These are phyloP conservation scores for Pogonomyrmex californicus DNA, from an alignment of 1,140 invertebrate species.

Conservation along the genomic window DNA sequence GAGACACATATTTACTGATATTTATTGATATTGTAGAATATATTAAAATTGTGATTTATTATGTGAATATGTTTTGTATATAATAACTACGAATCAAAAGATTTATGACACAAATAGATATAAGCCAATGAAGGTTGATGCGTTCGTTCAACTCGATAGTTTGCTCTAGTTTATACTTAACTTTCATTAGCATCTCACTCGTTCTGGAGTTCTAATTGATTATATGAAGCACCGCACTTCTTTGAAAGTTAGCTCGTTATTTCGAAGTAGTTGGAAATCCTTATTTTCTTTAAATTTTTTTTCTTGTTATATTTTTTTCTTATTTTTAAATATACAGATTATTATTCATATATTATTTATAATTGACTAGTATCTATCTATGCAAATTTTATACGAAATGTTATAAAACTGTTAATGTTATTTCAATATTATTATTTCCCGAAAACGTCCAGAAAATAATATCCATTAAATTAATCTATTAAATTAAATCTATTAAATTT, in stretches of 20 bases:
- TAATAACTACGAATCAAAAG: not conserved
- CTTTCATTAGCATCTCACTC: conserved; percentile 82
- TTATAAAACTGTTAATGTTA: conserved; percentile 1
- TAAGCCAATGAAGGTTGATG: conserved; percentile 57
- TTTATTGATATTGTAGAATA: not conserved
- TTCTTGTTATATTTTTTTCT: not conserved
- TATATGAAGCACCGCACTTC: conserved; percentile 79
- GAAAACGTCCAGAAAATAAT: not conserved
- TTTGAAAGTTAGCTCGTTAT: conserved; percentile 76
- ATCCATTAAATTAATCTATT: too few species aligned
- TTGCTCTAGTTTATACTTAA: conserved; percentile 82
- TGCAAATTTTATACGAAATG: not conserved
- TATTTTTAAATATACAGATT: not conserved
- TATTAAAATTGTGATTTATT: not conserved
- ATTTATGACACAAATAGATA: conserved; percentile 5
- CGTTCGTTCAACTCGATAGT: conserved; percentile 73
- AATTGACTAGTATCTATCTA: not conserved
- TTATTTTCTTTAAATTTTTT: conserved; percentile 36
- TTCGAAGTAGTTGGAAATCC: conserved; percentile 19
- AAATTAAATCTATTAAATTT: too few species aligned
- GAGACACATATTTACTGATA: not conserved
- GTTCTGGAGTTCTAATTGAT: conserved; percentile 83
- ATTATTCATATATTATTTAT: conserved; percentile 28
- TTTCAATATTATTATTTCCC: not conserved
- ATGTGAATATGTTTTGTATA: not conserved